These are phyloP conservation scores for Lepas anatifera DNA, from an alignment of 2,888 invertebrate genomes.

Conservation along the genomic window DNA sequence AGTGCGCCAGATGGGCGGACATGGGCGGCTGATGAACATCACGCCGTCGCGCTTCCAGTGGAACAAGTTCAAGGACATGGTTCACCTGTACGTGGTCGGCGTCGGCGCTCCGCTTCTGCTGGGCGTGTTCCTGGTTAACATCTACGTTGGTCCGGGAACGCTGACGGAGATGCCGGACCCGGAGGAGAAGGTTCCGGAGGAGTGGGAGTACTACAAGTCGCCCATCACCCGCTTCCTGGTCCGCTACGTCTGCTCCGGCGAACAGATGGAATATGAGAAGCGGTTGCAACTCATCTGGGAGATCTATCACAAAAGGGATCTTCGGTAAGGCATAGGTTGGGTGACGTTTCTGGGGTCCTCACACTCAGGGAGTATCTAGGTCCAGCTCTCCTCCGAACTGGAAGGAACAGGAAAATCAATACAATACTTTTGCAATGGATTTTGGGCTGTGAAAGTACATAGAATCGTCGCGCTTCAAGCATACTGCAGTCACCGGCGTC, in stretches of 20 bases:
- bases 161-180: not conserved
- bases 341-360: too few species aligned
- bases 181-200: not conserved
- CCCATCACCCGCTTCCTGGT: slow-evolving; percentile 5
- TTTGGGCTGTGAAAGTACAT: too few species aligned
- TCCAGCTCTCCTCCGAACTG: too few species aligned
- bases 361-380: too few species aligned
- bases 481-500: too few species aligned
- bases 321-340: not conserved
- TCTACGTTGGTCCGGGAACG: not conserved
- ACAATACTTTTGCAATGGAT: too few species aligned
- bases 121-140: not conserved
- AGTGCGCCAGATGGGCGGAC: not conserved
- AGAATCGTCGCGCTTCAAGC: too few species aligned
- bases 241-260: not conserved
- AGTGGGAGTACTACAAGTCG: not conserved
- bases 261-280: slow-evolving; percentile 4
- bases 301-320: not conserved
- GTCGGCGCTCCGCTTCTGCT: not conserved
- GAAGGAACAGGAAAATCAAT: too few species aligned
- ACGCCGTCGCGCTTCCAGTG: slow-evolving; percentile 6
- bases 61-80: slow-evolving; percentile 9
- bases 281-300: not conserved
- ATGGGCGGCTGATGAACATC: not conserved
- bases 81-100: not conserved